These are phyloP conservation scores for Eubucco bourcierii DNA, from an alignment of 2,113 vertebrate species.

Conservation along the genomic window DNA sequence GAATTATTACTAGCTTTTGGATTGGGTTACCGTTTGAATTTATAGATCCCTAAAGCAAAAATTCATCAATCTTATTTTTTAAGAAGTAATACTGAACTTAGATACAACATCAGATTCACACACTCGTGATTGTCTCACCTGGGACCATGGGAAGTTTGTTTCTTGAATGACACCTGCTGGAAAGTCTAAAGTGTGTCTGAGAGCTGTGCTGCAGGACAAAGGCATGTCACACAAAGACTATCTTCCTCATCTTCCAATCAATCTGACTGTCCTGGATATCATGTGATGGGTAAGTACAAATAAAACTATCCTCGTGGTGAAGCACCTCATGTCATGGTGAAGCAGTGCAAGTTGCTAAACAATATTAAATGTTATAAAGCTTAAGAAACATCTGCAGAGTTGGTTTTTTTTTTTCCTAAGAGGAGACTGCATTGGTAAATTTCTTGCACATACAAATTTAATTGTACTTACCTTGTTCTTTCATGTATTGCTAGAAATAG, in stretches of 20 bases:
- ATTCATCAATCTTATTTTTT: neutral
- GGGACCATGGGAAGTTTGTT: neutral
- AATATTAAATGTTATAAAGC: neutral
- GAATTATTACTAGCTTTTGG: neutral
- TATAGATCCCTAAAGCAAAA: neutral
- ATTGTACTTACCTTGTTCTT: neutral
- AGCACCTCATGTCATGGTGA: too few species aligned
- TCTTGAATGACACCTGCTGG: slow-evolving; percentile 31
- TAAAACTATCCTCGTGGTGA: too few species aligned
- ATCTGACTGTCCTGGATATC: neutral
- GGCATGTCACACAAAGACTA: accelerated
- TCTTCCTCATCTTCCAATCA: accelerated
- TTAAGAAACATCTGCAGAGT: neutral
- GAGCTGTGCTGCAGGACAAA: neutral
- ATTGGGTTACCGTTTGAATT: neutral
- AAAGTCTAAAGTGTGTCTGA: neutral
- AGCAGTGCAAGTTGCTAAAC: neutral
- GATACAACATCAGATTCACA: neutral
- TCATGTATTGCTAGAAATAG: neutral
- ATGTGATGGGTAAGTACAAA: neutral
- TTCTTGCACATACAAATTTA: neutral
- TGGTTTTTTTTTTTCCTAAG: neutral
- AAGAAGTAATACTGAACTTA: neutral
- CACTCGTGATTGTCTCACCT: neutral
- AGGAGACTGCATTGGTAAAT: neutral